Evolutionary conservation across 1,140 invertebrate species (phyloP), one percentile per base, ranked within the genome.

Genomic region (Ylistrum balloti): DNA sequence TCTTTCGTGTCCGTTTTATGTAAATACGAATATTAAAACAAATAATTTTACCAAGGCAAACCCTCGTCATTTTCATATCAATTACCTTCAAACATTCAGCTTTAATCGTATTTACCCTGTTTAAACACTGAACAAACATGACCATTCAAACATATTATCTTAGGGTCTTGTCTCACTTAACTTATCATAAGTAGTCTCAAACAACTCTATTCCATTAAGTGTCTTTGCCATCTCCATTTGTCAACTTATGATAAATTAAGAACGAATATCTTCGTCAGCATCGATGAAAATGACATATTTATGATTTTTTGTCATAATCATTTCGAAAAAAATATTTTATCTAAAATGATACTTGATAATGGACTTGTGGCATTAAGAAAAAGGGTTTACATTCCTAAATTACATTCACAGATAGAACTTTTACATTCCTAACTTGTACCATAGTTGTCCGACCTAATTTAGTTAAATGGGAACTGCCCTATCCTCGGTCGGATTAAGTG

Each of bases 91-190:
- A 74, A 74, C 56, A 74, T 74, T 11, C 56, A 28, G 22, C 56
- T 74, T n/a, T 74, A 74, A 74, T 74, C 56, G 15, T 74, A 74
- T 74, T 28, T 74, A 74, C 22, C 56, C 5, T 74, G 56, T 74
- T 28, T 74, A 11, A 28, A 74, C 28, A 9, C 22, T 74, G n/a
- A 28, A 28, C 56, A 74, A 74, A 74, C 56, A 28, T 74, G 56
- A 74, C 56, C 56, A 74, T 74, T 28, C 56, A 74, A 74, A 74
- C 56, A 74, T 74, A 74, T 74, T 74, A 74, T 74, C 56, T 74
- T 28, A 28, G 3, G 56, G 22, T n/a, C 56, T 28, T 74, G 56
- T 74, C 56, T 74, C 56, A 74, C 56, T 74, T 28, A 28, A 74
- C 56, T 74, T 74, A 74, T 74, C 56, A n/a, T 74, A 74, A 74